These are phyloP conservation scores for Galleria mellonella DNA, from an alignment of 1,140 invertebrate genomes.

Conservation along the genomic window DNA sequence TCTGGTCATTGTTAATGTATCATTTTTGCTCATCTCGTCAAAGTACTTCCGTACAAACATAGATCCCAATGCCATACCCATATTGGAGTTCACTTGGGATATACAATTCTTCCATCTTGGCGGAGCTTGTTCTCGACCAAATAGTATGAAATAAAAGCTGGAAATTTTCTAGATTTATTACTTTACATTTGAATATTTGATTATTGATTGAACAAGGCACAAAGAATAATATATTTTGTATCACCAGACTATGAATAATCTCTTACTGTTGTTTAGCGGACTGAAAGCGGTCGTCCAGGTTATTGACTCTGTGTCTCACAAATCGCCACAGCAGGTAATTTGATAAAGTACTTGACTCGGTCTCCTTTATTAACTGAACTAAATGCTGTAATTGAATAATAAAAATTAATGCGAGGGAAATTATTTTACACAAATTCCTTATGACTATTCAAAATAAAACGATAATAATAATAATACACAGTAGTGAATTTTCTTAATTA, in stretches of 20 bases:
- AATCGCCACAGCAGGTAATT: conserved; percentile 93
- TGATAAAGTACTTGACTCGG: conserved; percentile 71
- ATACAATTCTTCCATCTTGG: conserved; percentile 90
- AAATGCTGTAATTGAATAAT: conserved; percentile 44
- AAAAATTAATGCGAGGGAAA: neutral
- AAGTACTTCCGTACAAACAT: conserved; percentile 93
- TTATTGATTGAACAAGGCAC: too few species aligned
- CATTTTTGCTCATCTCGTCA: conserved; percentile 85
- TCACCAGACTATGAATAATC: conserved; percentile 19
- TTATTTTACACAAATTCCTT: too few species aligned
- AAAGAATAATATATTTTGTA: too few species aligned
- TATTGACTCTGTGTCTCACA: conserved; percentile 88
- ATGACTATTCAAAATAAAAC: too few species aligned
- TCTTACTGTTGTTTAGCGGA: conserved; percentile 78
- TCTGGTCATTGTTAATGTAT: conserved; percentile 91
- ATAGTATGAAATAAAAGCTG: conserved; percentile 73
- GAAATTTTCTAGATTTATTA: conserved; percentile 7
- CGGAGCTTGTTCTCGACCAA: conserved; percentile 83
- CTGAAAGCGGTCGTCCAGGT: conserved; percentile 87
- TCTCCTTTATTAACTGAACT: conserved; percentile 64
- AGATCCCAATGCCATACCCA: conserved; percentile 88
- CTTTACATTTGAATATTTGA: neutral
- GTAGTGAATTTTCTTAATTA: too few species aligned
- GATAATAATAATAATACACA: too few species aligned
- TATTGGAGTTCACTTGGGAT: conserved; percentile 85